These are phyloP conservation scores for Vireo altiloquus DNA, from an alignment of 2,113 vertebrate genomes.

Conservation along the genomic window DNA sequence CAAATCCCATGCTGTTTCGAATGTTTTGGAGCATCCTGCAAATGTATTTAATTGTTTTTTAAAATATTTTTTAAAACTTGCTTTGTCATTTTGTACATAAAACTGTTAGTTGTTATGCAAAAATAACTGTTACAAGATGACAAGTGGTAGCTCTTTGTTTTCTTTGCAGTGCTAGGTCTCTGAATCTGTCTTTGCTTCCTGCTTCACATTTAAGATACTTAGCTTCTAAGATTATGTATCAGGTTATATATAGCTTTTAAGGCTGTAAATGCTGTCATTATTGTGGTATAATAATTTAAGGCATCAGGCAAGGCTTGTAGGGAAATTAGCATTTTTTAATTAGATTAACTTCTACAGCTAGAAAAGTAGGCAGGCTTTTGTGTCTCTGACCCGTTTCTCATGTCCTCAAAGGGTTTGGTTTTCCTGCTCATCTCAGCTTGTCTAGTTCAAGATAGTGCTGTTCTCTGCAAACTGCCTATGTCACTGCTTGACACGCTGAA, in stretches of 20 bases:
- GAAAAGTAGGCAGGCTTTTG: neutral
- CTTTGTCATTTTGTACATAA: neutral
- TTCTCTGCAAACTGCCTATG: neutral
- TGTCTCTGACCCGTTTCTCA: neutral
- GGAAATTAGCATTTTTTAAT: conserved; percentile 10
- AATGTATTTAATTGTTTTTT: neutral
- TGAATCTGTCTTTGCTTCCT: neutral
- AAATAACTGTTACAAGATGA: neutral
- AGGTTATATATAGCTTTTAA: neutral
- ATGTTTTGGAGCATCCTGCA: neutral
- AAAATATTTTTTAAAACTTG: neutral
- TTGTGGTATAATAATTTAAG: neutral
- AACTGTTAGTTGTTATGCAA: neutral
- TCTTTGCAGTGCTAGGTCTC: neutral
- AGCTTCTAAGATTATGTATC: neutral
- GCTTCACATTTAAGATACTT: neutral
- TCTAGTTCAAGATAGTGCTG: neutral
- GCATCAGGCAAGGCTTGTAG: neutral
- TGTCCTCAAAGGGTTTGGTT: neutral
- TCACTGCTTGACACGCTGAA: neutral
- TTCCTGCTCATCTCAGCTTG: neutral
- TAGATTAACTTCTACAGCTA: neutral
- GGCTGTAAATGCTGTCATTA: neutral
- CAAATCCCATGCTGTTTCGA: neutral
- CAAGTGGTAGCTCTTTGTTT: neutral